Conservation (phyloP, 2,113 vertebrate genomes). For the Globicephala melas region DNA sequence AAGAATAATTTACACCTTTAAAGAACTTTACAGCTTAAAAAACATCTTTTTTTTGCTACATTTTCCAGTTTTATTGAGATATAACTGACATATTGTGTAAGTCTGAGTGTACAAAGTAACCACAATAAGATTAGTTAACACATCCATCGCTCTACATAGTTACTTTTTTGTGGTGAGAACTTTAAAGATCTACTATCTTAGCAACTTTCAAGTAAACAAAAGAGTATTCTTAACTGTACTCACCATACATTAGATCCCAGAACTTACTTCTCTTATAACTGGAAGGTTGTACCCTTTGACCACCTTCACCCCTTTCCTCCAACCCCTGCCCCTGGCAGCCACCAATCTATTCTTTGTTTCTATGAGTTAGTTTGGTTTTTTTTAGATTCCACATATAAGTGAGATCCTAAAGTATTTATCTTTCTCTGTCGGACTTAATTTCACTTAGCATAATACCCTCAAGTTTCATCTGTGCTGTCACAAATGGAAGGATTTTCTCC, state of each 20-base stretch:
- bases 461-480: neutral
- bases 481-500: neutral
- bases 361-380: neutral
- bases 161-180: neutral
- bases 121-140: neutral
- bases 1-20: neutral
- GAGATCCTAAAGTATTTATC: neutral
- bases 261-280: neutral
- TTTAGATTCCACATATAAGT: neutral
- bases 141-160: neutral
- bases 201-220: neutral
- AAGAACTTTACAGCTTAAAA: neutral
- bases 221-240: neutral
- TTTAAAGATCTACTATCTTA: neutral
- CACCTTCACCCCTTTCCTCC: neutral
- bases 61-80: neutral
- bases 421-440: neutral
- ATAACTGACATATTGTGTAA: neutral
- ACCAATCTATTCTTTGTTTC: neutral
- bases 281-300: neutral
- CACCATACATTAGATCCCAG: neutral
- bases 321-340: neutral
- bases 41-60: neutral
- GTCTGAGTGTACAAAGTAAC: neutral
- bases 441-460: neutral